Evolutionary conservation across 2,113 vertebrate genomes (phyloP).

Genomic region (Solea senegalensis): DNA sequence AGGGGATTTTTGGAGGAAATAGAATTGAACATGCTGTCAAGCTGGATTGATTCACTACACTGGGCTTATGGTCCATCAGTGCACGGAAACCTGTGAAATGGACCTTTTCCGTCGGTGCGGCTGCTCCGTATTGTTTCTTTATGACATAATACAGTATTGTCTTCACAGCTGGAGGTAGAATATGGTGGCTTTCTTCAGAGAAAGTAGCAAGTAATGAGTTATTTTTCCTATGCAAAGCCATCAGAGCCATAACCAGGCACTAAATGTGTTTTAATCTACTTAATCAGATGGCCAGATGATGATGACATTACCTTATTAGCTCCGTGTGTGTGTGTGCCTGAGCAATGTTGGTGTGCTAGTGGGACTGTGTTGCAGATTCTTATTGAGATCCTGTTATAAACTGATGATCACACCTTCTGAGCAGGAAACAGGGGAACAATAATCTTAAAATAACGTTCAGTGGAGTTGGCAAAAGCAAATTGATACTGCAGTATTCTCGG

Average conservation of each 20-base stretch:
- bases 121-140: not conserved
- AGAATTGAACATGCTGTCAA: slow-evolving; percentile 55
- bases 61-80: slow-evolving; percentile 22
- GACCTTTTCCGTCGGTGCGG: not conserved
- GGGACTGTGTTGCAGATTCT: no score
- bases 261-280: slow-evolving; percentile 59
- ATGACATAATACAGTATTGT: not conserved
- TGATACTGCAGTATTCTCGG: no score
- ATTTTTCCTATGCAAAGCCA: slow-evolving; percentile 23
- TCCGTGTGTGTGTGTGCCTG: not conserved
- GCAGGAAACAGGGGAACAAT: no score
- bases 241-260: slow-evolving; percentile 6
- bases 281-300: slow-evolving; percentile 58
- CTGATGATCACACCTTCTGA: no score
- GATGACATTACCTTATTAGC: slow-evolving; percentile 55
- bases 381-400: no score
- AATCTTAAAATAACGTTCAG: no score
- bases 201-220: slow-evolving; percentile 10
- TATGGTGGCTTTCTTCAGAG: not conserved
- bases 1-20: slow-evolving; percentile 64
- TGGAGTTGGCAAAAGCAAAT: no score
- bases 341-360: not conserved
- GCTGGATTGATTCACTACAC: slow-evolving; percentile 38
- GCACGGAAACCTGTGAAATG: slow-evolving; percentile 40
- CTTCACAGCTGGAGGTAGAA: slow-evolving; percentile 1